These are phyloP conservation scores for Macrostomum lignano DNA, from an alignment of 1,140 invertebrate species.

Conservation along the genomic window DNA sequence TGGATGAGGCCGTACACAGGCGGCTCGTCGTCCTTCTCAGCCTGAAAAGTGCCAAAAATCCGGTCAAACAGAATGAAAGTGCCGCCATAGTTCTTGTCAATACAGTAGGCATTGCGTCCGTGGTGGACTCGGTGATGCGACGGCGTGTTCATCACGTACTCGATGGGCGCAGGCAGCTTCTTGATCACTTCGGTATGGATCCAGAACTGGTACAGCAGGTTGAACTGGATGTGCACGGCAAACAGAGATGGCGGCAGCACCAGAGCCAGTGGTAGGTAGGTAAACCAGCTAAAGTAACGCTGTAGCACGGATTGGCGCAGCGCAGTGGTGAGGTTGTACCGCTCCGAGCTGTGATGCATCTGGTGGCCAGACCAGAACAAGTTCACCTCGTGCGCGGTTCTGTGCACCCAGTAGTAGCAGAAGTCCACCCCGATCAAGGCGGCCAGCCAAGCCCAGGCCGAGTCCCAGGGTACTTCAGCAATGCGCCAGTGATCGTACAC, in stretches of 20 bases:
- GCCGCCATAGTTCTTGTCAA: constrained; percentile 61
- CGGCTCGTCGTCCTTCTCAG: constrained; percentile 38
- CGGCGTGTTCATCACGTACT: too few species aligned
- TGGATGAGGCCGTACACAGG: constrained; percentile 54
- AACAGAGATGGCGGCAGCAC: constrained; percentile 53
- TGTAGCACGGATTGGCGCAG: constrained; percentile 52
- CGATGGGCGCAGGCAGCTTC: too few species aligned
- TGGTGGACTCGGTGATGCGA: too few species aligned
- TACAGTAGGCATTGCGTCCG: constrained; percentile 49
- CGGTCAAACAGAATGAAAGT: constrained; percentile 59
- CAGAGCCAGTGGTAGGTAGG: constrained; percentile 53
- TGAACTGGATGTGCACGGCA: constrained; percentile 52
- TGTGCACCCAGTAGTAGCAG: too few species aligned
- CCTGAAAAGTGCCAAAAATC: constrained; percentile 46
- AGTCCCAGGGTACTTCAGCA: too few species aligned
- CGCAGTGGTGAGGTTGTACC: constrained; percentile 64
- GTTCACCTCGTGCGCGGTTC: too few species aligned
- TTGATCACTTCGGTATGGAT: constrained; percentile 46
- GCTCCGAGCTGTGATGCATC: constrained; percentile 76
- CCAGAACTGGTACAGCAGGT: constrained; percentile 64
- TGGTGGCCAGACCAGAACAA: constrained; percentile 76
- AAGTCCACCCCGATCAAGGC: too few species aligned
- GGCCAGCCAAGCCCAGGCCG: too few species aligned
- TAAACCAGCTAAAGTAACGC: constrained; percentile 50
- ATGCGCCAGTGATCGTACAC: too few species aligned